phyloP scores from a whole-genome alignment of 2,113 vertebrate species.

The Orcinus orca region DNA sequence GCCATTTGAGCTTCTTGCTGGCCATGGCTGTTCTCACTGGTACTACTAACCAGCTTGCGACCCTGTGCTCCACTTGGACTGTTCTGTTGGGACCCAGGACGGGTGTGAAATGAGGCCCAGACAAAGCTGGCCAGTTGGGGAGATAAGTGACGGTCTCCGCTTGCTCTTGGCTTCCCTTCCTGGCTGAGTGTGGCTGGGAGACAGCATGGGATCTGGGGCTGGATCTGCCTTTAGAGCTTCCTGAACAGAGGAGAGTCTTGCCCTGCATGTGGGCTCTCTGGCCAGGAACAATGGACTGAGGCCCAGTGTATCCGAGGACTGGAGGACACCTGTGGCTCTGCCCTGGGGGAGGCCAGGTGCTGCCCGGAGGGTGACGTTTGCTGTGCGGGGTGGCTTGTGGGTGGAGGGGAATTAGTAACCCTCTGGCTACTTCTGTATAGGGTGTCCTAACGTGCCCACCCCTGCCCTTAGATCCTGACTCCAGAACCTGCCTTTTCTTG shows the following conservation, averaged over 20 bases:
- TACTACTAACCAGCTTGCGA: too few relatives aligned
- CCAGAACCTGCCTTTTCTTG: neutral
- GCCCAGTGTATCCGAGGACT: neutral
- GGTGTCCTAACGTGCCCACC: neutral
- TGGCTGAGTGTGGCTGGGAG: neutral
- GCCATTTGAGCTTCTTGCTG: neutral
- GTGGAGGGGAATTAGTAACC: neutral
- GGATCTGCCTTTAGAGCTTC: neutral
- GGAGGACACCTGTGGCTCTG: neutral
- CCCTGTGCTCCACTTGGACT: neutral
- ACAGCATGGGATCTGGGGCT: neutral
- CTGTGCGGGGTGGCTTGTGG: neutral
- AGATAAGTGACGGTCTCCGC: neutral
- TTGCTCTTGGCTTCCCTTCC: neutral
- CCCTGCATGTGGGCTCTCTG: neutral
- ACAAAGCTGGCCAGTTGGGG: neutral
- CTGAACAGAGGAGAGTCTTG: neutral
- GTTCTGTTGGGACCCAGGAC: neutral
- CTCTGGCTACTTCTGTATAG: constrained; percentile 23
- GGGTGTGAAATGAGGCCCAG: neutral
- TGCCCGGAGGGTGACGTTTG: neutral
- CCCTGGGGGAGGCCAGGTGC: too few relatives aligned
- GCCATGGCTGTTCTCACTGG: neutral
- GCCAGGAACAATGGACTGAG: neutral
- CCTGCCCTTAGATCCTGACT: neutral